A percentile compares a stretch with the other conserved stretches of the same genome.
Evolutionary conservation across 2,888 invertebrate species (phyloP).

Genomic region (Acronicta aceris): DNA sequence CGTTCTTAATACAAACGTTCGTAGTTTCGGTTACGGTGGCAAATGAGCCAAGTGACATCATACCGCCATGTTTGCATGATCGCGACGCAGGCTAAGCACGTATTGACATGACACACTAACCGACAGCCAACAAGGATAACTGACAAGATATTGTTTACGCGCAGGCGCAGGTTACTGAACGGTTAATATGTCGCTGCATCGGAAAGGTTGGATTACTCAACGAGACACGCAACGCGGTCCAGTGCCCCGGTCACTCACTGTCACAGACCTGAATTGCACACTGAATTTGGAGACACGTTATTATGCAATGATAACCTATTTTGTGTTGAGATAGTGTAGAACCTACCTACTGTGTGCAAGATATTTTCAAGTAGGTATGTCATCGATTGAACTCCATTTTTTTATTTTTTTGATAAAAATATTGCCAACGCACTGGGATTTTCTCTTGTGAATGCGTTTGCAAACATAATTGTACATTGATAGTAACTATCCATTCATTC

Average conservation of each 20-base stretch:
- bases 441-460: no score
- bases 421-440: no score
- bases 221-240: conserved; percentile 47
- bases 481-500: no score
- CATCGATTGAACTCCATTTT: no score
- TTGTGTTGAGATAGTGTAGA: conserved; percentile 5
- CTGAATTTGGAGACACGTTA: conserved; percentile 33
- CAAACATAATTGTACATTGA: no score
- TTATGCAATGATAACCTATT: conserved; percentile 41
- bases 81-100: conserved; percentile 41
- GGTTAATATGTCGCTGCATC: conserved; percentile 38
- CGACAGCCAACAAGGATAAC: conserved; percentile 33
- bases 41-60: conserved; percentile 65
- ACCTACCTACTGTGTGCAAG: not conserved
- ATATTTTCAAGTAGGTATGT: conserved; percentile 2
- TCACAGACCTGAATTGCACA: conserved; percentile 42
- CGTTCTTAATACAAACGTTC: conserved; percentile 60
- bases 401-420: no score
- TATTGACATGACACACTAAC: conserved; percentile 56
- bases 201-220: conserved; percentile 56
- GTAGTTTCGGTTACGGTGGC: conserved; percentile 50
- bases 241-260: conserved; percentile 53
- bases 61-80: conserved; percentile 52
- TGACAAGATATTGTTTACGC: conserved; percentile 41
- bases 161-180: conserved; percentile 44